Percentiles rank a stretch among this genome's conserved stretches.
Conservation (phyloP, 2,797 vertebrate species). For the Halcyon chelicuti region DNA sequence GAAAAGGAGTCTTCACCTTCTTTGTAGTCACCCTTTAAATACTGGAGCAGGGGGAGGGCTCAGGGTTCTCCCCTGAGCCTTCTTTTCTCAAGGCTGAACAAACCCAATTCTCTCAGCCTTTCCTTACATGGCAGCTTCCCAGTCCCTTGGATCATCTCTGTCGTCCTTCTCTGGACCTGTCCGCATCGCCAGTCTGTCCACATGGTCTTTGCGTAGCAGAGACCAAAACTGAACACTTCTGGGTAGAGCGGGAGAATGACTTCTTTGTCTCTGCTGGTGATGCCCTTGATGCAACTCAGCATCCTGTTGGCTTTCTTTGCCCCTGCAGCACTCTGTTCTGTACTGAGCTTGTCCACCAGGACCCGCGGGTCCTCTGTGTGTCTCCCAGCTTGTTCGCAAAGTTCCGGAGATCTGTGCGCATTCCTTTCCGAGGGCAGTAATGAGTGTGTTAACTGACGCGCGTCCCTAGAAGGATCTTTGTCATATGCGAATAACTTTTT, state of each 20-base stretch:
- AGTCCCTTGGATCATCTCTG: too few relatives aligned
- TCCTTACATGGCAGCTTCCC: too few relatives aligned
- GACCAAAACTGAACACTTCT: neutral
- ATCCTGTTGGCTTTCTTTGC: too few relatives aligned
- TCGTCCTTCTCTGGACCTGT: too few relatives aligned
- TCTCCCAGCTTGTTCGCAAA: neutral
- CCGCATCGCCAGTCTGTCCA: neutral
- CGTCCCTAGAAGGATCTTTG: neutral
- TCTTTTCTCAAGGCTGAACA: too few relatives aligned
- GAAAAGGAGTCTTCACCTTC: neutral
- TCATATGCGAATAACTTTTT: neutral
- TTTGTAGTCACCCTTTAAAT: neutral
- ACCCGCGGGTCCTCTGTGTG: neutral
- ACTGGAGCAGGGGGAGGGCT: neutral
- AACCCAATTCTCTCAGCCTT: too few relatives aligned
- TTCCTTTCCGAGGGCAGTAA: neutral
- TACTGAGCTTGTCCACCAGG: neutral
- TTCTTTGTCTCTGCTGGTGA: neutral
- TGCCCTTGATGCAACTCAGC: too few relatives aligned
- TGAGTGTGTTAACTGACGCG: neutral
- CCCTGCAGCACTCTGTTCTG: too few relatives aligned
- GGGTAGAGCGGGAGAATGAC: neutral
- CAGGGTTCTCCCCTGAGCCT: too few relatives aligned
- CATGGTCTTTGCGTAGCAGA: neutral
- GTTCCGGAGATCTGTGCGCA: neutral